Base-by-base conservation (phyloP, 1,140 invertebrate species). In the Amphibalanus amphitrite region DNA sequence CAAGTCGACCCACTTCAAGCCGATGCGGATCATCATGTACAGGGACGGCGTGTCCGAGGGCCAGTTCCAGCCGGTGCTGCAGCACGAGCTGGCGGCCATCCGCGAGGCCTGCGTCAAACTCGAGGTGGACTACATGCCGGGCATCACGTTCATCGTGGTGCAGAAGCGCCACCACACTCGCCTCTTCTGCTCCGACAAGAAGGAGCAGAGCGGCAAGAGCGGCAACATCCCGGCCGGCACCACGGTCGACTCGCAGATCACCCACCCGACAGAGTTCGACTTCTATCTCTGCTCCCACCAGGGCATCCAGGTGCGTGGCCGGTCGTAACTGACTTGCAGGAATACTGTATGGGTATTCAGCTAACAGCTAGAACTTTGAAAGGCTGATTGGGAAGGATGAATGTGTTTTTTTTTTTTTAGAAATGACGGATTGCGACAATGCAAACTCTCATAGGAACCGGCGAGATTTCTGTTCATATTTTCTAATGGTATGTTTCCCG, bases 231-330 rank as follows among this genome's bases (percentile, higher is more conserved):
- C 97, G 28, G 96, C 97, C 17, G 97, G 97, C 71, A 99, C 97
- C 64, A 99, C 97, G 3, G 97, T 99, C 29, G 97, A 99, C 83
- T 91, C 97, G 71, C 96, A 95, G 72, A 99, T 99, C 78, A 99
- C 96, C 30, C 97, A 99, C 85, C 97, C 97, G 69, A 99, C 96
- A 13, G 97, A 99, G 82, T 99, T 99, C 83, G 97, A 99, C 82
- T 99, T 99, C 82, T 99, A 98, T 81, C 84, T 99, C n/a, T 99
- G 97, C 85, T 97, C 94, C 81, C 97, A 99, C 81, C 95, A 98
- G 82, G 97, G 97, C 74, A 99, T 99, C 78, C 96, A 98, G 86
- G 93, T 94, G 79, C 78, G 75, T 74, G n/a, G n/a, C n/a, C n/a
- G n/a, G n/a, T n/a, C n/a, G n/a, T n/a, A n/a, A n/a, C n/a, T n/a